Evolutionary conservation across 2,113 vertebrate species (phyloP).

Genomic region (Andinoacara biseriatus): DNA sequence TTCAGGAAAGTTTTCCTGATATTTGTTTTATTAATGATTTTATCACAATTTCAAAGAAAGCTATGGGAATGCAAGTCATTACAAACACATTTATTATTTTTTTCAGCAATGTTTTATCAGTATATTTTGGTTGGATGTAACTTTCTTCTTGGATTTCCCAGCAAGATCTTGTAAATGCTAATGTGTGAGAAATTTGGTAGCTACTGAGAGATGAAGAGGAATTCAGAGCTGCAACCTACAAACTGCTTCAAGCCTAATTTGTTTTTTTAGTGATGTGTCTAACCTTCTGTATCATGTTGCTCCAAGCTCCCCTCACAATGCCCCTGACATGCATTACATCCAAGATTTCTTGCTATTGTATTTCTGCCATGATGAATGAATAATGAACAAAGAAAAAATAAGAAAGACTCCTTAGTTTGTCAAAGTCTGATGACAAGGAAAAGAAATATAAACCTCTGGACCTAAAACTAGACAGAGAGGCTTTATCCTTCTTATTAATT

Average conservation of each 20-base stretch:
- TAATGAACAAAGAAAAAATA: background rate
- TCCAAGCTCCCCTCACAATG: background rate
- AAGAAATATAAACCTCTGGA: background rate
- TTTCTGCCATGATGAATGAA: background rate
- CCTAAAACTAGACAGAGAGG: background rate
- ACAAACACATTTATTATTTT: background rate
- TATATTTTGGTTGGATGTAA: background rate
- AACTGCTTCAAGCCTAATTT: slow-evolving; percentile 16
- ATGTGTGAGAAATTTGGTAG: background rate
- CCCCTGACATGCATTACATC: background rate
- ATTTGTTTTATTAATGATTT: background rate
- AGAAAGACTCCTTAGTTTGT: background rate
- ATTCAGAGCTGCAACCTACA: background rate
- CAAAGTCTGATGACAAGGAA: too few relatives aligned
- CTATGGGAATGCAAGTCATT: background rate
- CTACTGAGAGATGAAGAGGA: background rate
- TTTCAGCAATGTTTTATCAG: background rate
- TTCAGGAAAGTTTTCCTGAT: background rate
- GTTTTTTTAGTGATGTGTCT: background rate
- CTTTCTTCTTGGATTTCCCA: background rate
- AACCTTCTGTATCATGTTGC: background rate
- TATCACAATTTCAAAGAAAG: background rate
- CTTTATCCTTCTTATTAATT: background rate
- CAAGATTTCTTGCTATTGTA: background rate
- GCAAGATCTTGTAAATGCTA: background rate